Percentiles rank a stretch among this genome's conserved stretches.
Evolutionary conservation across 1,140 invertebrate genomes (phyloP).

Genomic region (Diprion similis): DNA sequence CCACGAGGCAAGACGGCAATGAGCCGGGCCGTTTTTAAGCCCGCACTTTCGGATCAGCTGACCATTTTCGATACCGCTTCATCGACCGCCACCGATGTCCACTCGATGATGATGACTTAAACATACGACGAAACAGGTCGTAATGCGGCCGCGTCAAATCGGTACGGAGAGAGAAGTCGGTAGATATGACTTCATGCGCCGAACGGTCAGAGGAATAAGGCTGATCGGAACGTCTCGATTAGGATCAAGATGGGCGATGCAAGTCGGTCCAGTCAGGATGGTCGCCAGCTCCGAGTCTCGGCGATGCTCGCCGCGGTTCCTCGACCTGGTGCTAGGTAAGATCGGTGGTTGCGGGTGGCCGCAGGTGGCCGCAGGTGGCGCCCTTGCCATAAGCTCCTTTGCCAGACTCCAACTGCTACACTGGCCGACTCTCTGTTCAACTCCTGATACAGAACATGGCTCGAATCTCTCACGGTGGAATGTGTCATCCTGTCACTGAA

Average conservation of each 20-base stretch:
- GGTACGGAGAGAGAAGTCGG: no score
- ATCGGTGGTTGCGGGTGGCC: conserved; percentile 54
- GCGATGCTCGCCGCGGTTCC: conserved; percentile 17
- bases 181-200: neutral
- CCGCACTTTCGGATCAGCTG: no score
- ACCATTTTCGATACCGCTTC: no score
- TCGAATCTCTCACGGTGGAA: conserved; percentile 58
- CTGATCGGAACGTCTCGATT: conserved; percentile 50
- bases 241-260: conserved; percentile 47
- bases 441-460: conserved; percentile 50
- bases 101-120: neutral
- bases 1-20: neutral
- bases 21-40: neutral
- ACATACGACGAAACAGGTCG: neutral
- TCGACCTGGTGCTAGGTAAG: conserved; percentile 42
- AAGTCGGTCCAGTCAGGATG: neutral
- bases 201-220: conserved; percentile 4
- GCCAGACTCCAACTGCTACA: conserved; percentile 16
- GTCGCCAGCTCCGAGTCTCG: no score
- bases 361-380: conserved; percentile 58
- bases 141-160: neutral
- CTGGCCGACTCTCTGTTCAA: conserved; percentile 23
- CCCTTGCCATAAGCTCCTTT: conserved; percentile 51
- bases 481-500: conserved; percentile 61
- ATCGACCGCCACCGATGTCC: no score